Evolutionary conservation across 2,888 invertebrate species (phyloP).

Genomic region (Galeopsomyia nigrocyanea): DNA sequence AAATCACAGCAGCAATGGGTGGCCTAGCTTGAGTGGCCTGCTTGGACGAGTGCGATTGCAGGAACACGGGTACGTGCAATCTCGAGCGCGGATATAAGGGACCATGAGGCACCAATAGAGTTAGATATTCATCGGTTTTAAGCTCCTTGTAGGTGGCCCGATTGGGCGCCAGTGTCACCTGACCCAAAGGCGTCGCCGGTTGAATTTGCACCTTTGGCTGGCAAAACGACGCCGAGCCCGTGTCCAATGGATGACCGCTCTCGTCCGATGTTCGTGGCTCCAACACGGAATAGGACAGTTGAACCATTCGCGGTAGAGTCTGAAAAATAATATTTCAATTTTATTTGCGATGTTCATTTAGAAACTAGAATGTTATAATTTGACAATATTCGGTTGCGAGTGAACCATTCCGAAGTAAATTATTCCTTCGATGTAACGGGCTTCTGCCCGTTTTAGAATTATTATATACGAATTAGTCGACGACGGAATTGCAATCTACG

Average conservation of each 20-base stretch:
- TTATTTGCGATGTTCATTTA: too few species aligned
- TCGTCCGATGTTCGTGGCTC: constrained; percentile 74
- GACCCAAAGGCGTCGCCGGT: constrained; percentile 72
- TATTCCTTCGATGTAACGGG: too few species aligned
- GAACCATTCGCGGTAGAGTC: constrained; percentile 81
- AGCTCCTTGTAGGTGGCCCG: constrained; percentile 87
- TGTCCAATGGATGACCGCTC: constrained; percentile 36
- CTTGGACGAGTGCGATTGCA: constrained; percentile 73
- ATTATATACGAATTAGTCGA: too few species aligned
- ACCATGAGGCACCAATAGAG: constrained; percentile 88
- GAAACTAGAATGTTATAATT: too few species aligned
- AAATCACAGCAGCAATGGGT: constrained; percentile 81
- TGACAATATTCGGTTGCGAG: too few species aligned
- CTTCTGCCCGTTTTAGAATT: too few species aligned
- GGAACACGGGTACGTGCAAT: constrained; percentile 91
- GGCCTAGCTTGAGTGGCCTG: constrained; percentile 56
- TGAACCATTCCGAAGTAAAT: too few species aligned
- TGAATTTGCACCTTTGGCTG: constrained; percentile 82
- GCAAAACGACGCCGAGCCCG: constrained; percentile 67
- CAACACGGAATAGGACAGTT: constrained; percentile 89
- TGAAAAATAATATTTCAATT: too few species aligned
- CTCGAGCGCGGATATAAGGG: constrained; percentile 91
- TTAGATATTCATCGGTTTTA: constrained; percentile 85
- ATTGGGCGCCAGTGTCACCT: constrained; percentile 82
- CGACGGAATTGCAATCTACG: too few species aligned